Base-by-base conservation (phyloP, 2,888 invertebrate genomes). In the Lasioglossum zephyrum region DNA sequence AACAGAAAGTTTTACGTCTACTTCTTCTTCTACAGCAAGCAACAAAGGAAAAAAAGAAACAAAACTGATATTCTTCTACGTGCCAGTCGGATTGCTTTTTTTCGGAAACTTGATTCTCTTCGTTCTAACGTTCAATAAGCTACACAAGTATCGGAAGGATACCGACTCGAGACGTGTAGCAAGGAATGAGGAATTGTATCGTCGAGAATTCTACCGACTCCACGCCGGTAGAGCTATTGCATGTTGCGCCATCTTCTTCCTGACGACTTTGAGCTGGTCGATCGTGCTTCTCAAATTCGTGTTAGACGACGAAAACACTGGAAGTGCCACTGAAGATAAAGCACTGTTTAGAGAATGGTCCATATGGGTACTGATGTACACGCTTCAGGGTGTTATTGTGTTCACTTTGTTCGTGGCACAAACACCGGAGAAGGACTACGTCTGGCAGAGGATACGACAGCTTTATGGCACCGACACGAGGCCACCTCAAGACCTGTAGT, bases 261-360 rank as follows among this genome's bases (percentile, higher is more conserved):
- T 97, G 86, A 97, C 97, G 96, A 97, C 97, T 0, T 95, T 97
- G 16, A 97, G 97, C 76, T 97, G 97, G 97, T 95, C 96, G 49
- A 96, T 97, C 93, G 97, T 3, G 36, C 36, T 36, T 36, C 36
- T 36, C 36, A 3, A 4, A 36, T 36, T 36, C 36, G 1, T 36
- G 3, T 36, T 36, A 36, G 4, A 1, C 36, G 4, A 2, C 4
- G 36, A 36, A 36, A 2, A 31, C 31, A 31, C 31, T 31, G 31
- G 2, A 31, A 31, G 31, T 31, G 31, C 2, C 2, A n/a, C n/a
- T n/a, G n/a, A n/a, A n/a, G n/a, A n/a, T n/a, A n/a, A n/a, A n/a
- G 31, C 2, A 31, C 31, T 2, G 2, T 1, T 36, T 36, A 36
- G 3, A 36, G 2, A 36, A 4, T 96, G 97, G 96, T 96, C 96